phyloP scores from a whole-genome alignment of 2,113 vertebrate genomes.

The Genyomyrus donnyi region DNA sequence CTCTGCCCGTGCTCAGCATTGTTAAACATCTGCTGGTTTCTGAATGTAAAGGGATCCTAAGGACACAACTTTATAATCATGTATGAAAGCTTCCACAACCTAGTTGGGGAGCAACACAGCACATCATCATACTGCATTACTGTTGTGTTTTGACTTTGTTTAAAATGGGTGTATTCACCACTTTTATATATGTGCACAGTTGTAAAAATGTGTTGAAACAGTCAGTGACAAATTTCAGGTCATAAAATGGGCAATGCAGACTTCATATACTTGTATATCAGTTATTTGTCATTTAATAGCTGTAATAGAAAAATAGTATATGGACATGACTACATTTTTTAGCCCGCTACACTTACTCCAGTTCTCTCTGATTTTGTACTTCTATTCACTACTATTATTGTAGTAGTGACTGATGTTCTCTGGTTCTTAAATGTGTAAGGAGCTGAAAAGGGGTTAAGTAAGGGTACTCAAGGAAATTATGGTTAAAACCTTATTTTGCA shows the following conservation, averaged over 20 bases:
- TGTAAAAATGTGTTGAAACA: background rate
- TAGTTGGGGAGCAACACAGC: background rate
- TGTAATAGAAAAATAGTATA: background rate
- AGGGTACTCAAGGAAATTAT: background rate
- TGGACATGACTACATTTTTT: background rate
- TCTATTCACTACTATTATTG: background rate
- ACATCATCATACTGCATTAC: background rate
- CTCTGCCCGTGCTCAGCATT: background rate
- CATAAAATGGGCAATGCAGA: conserved; percentile 25
- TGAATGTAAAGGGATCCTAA: background rate
- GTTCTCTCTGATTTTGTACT: background rate
- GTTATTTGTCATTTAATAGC: background rate
- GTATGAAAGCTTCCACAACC: background rate
- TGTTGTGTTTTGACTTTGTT: background rate
- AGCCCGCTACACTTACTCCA: background rate
- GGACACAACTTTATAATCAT: background rate
- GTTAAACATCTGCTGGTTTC: background rate
- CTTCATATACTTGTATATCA: background rate
- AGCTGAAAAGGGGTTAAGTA: background rate
- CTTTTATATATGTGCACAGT: background rate
- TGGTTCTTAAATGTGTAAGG: background rate
- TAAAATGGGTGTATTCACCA: background rate
- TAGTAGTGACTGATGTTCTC: background rate
- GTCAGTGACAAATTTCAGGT: background rate
- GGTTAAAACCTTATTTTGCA: conserved; percentile 37